phyloP scores from a whole-genome alignment of 92 coral and sea anemone species.

The Actinostola sp. region DNA sequence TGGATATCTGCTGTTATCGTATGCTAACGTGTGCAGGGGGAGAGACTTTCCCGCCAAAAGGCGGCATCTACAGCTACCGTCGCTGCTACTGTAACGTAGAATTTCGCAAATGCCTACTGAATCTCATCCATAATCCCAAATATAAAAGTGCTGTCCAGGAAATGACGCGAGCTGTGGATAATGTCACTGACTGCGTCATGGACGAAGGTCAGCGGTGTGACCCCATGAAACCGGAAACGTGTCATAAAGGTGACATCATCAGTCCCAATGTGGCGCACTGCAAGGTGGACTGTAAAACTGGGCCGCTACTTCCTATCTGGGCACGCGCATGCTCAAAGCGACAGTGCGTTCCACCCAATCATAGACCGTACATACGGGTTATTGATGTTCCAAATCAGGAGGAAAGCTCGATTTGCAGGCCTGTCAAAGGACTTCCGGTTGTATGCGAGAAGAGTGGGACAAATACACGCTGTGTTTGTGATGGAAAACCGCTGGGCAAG shows the following conservation, averaged over 20 bases:
- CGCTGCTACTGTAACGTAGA: constrained; percentile 87
- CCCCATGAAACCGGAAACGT: constrained; percentile 82
- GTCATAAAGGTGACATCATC: constrained; percentile 91
- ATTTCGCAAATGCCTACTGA: constrained; percentile 79
- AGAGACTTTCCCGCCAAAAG: constrained; percentile 60
- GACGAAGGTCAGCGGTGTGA: constrained; percentile 86
- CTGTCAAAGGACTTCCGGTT: constrained; percentile 75
- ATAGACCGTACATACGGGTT: constrained; percentile 60
- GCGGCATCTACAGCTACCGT: constrained; percentile 83
- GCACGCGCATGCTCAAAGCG: constrained; percentile 92
- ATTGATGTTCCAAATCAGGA: constrained; percentile 82
- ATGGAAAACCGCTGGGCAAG: constrained; percentile 73
- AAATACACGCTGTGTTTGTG: constrained; percentile 96
- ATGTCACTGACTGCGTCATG: constrained; percentile 72
- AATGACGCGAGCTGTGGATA: constrained; percentile 57
- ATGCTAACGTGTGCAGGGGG: constrained; percentile 88
- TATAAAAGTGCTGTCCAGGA: constrained; percentile 65
- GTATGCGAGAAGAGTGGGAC: constrained; percentile 82
- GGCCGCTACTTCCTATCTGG: constrained; percentile 93
- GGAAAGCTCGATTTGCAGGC: constrained; percentile 89
- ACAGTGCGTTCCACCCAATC: constrained; percentile 89
- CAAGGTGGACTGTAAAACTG: constrained; percentile 84
- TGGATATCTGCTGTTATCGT: constrained; percentile 88
- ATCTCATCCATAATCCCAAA: constrained; percentile 49
- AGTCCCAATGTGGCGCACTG: constrained; percentile 88